A percentile compares a stretch with the other conserved stretches of the same genome.
These are phyloP conservation scores for Drosophila fulvimacula DNA, from an alignment of 2,888 invertebrate genomes.

Conservation along the genomic window DNA sequence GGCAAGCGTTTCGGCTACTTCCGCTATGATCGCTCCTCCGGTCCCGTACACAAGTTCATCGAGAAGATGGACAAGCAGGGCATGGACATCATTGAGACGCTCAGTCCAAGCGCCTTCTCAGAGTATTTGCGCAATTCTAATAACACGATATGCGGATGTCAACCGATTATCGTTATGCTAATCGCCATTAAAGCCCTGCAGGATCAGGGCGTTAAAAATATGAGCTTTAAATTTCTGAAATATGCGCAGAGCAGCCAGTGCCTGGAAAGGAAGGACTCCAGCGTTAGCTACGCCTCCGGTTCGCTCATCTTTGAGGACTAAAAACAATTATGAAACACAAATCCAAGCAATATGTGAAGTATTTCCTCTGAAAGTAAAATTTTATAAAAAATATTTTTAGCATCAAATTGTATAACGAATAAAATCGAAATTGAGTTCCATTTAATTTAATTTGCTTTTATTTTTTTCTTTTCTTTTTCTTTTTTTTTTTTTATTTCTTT, in stretches of 20 bases:
- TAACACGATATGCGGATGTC: slow-evolving; percentile 99
- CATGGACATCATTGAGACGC: slow-evolving; percentile 97
- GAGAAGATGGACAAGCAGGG: slow-evolving; percentile 97
- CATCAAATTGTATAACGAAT: slow-evolving; percentile 59
- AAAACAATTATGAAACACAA: slow-evolving; percentile 24
- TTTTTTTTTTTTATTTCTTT: slow-evolving; percentile 49
- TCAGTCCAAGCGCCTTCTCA: slow-evolving; percentile 94
- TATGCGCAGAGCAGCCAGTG: slow-evolving; percentile 99
- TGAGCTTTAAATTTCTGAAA: slow-evolving; percentile 95
- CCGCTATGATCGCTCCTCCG: slow-evolving; percentile 91
- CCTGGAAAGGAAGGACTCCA: slow-evolving; percentile 94
- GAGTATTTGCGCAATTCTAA: slow-evolving; percentile 97
- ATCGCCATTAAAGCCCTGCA: slow-evolving; percentile 86
- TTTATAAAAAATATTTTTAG: slow-evolving; percentile 47
- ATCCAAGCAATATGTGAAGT: slow-evolving; percentile 27
- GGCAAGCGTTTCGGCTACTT: slow-evolving; percentile 96
- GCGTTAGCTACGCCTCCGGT: slow-evolving; percentile 98
- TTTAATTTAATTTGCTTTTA: slow-evolving; percentile 67
- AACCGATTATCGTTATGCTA: slow-evolving; percentile 98
- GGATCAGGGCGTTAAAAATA: slow-evolving; percentile 88
- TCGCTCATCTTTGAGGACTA: slow-evolving; percentile 93
- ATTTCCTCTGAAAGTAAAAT: slow-evolving; percentile 44
- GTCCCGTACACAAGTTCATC: slow-evolving; percentile 96
- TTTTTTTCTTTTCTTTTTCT: slow-evolving; percentile 46
- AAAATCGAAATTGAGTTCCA: slow-evolving; percentile 56